phyloP scores from a whole-genome alignment of 2,113 vertebrate species.

The Pollimyrus isidori region DNA sequence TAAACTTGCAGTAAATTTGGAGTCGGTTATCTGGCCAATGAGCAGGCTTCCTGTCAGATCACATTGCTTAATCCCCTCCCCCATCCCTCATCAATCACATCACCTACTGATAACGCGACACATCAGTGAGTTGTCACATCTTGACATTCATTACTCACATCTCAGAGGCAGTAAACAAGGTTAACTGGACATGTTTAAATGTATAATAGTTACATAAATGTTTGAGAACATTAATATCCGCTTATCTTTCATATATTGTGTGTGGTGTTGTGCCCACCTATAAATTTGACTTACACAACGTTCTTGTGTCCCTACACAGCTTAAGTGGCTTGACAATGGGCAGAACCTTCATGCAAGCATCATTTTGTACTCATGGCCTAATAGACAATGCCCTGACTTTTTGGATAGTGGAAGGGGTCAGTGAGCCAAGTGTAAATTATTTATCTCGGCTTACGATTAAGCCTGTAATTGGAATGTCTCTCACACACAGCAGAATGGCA shows the following conservation, averaged over 20 bases:
- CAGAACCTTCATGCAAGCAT: not conserved
- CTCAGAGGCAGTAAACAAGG: not conserved
- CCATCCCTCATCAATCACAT: not conserved
- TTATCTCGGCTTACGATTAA: conserved; percentile 1
- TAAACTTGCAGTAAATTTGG: not conserved
- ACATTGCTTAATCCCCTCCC: not conserved
- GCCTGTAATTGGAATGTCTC: conserved; percentile 15
- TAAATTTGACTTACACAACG: not conserved
- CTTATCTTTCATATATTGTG: not conserved
- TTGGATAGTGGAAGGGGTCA: not conserved
- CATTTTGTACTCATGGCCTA: not conserved
- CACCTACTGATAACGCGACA: not conserved
- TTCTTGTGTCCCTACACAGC: not conserved
- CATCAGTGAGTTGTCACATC: not conserved
- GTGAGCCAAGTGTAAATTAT: not conserved
- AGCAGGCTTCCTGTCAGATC: not conserved
- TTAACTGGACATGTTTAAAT: not conserved
- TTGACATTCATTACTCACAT: not conserved
- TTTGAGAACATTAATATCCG: not conserved
- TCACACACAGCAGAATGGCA: not conserved
- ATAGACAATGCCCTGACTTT: not conserved
- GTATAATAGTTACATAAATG: not conserved
- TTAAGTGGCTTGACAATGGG: not conserved
- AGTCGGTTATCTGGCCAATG: not conserved
- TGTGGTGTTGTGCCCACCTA: not conserved